A percentile compares a stretch with the other conserved stretches of the same genome.
These are phyloP conservation scores for Junonia oenone DNA, from an alignment of 2,888 invertebrate genomes.

Conservation along the genomic window DNA sequence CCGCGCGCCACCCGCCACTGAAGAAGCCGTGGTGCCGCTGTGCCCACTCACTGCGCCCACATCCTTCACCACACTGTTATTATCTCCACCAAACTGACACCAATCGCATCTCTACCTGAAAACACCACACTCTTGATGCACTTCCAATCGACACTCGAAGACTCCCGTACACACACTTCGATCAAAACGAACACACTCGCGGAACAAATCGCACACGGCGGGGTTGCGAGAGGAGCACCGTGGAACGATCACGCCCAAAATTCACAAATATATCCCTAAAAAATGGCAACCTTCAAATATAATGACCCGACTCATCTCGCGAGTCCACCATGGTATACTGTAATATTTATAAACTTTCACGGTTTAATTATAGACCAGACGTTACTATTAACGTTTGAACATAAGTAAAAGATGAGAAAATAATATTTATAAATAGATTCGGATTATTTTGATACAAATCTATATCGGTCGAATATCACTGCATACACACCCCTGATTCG, in stretches of 20 bases:
- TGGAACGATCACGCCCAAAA: constrained; percentile 60
- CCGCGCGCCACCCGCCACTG: constrained; percentile 76
- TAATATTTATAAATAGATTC: constrained; percentile 81
- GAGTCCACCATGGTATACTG: constrained; percentile 68
- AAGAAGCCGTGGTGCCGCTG: constrained; percentile 75
- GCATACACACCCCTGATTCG: constrained; percentile 77
- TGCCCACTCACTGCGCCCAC: constrained; percentile 78
- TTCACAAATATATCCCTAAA: constrained; percentile 66
- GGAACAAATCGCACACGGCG: constrained; percentile 16
- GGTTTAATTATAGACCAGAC: constrained; percentile 77
- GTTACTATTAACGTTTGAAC: constrained; percentile 79
- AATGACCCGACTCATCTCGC: constrained; percentile 61
- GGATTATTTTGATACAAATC: constrained; percentile 79
- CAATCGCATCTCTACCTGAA: constrained; percentile 71
- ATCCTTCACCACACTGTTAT: constrained; percentile 81
- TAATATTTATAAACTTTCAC: constrained; percentile 79
- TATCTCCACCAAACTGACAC: constrained; percentile 76
- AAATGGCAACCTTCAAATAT: constrained; percentile 75
- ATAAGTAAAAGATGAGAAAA: constrained; percentile 80
- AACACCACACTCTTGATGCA: constrained; percentile 47
- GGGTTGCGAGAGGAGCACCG: constrained; percentile 17
- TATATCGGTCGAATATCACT: constrained; percentile 71
- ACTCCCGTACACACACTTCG: constrained; percentile 25
- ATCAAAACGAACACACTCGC: constrained; percentile 27
- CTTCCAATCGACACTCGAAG: constrained; percentile 28